Evolutionary conservation across 2,888 invertebrate species (phyloP), one percentile per base, ranked within the genome.

Genomic region (Melinaea marsaeus): DNA sequence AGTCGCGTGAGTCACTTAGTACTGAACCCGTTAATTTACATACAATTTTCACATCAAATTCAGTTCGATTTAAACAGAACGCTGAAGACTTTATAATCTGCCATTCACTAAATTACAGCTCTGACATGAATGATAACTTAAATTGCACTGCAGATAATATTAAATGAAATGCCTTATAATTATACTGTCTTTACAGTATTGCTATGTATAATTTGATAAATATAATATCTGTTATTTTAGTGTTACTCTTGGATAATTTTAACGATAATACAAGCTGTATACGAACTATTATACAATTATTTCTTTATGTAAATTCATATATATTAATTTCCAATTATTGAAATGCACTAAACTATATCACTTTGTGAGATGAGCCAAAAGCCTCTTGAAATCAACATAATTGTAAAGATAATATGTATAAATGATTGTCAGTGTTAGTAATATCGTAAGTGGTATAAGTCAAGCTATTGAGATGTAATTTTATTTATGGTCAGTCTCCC

Each of bases 401-500:
- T 6, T 37, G 37, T 37, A 6, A 37, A 37, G 37, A 37, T 37
- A 37, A 37, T 37, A 6, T 7, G 5, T 42, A 9, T 42, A 42
- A 42, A 42, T 42, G 42, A 9, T 22, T 32, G 7, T 22, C 32
- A 51, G 11, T 32, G 7, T 32, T 46, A 32, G 51, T 51, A 51
- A 51, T 51, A 51, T 51, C 51, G 22, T 51, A 32, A 51, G 51
- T 51, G 51, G 51, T 32, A 22, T 51, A 3, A 51, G 32, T 32
- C 51, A 32, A 48, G 32, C 51, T 51, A 51, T 51, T 51, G 32
- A 51, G 51, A 51, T 51, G 87, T 89, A 89, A 90, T 89, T 88
- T 88, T 88, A 89, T 90, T 86, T 89, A 89, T 86, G 75, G 79
- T 73, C 67, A 69, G 69, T 76, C 75, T 77, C 86, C 85, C 83